phyloP scores from a whole-genome alignment of 2,113 vertebrate species.

The Cnemophilus loriae region DNA sequence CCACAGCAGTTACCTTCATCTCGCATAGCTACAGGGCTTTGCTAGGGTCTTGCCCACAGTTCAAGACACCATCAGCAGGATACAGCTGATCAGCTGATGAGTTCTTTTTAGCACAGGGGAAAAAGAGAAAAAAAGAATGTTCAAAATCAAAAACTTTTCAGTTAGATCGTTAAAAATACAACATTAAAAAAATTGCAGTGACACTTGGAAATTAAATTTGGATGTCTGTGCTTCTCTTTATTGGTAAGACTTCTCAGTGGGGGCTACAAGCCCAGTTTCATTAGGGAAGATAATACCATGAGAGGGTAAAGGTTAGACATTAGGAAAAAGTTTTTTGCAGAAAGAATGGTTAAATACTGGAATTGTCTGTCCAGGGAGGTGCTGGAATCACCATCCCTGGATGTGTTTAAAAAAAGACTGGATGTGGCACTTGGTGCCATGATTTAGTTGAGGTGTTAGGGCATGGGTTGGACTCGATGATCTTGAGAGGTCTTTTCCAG shows the following conservation, averaged over 20 bases:
- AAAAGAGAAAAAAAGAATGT: rapidly evolving
- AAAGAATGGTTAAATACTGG: no score
- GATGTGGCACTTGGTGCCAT: no score
- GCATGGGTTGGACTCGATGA: no score
- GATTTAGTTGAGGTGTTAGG: no score
- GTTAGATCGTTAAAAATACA: background rate
- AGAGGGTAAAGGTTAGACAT: no score
- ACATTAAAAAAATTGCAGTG: background rate
- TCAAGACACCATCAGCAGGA: background rate
- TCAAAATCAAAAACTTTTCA: background rate
- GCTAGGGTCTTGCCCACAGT: background rate
- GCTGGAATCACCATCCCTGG: no score
- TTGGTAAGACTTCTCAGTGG: background rate
- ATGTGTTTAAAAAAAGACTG: no score
- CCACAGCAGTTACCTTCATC: background rate
- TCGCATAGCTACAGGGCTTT: background rate
- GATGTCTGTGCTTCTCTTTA: background rate
- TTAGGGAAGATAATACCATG: background rate
- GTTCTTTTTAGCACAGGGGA: background rate
- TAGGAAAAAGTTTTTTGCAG: no score
- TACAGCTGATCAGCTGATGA: background rate
- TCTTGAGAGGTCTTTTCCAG: no score
- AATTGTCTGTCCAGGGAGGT: no score
- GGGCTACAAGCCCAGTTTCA: background rate
- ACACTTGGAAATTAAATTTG: background rate